A percentile compares a stretch with the other conserved stretches of the same genome.
These are phyloP conservation scores for Lerista edwardsae DNA, from an alignment of 2,797 vertebrate genomes.

Conservation along the genomic window DNA sequence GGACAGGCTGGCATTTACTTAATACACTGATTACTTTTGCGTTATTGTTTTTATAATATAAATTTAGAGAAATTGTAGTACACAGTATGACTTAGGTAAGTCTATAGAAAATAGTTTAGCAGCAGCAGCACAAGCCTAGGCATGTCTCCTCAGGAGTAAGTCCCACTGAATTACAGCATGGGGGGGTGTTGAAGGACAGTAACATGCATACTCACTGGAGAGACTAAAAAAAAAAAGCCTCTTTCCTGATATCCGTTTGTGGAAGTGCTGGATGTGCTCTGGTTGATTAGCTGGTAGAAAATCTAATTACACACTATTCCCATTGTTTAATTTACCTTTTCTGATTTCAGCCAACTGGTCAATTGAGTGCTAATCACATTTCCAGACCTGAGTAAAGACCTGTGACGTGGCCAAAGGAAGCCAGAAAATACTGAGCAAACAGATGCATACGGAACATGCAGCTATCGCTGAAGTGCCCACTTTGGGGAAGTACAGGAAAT, in stretches of 20 bases:
- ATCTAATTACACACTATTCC: constrained; percentile 63
- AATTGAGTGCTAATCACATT: constrained; percentile 65
- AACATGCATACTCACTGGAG: neutral
- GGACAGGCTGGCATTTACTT: too few species aligned
- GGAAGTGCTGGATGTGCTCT: constrained; percentile 47
- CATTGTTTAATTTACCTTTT: constrained; percentile 68
- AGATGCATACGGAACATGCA: neutral
- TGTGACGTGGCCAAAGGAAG: constrained; percentile 39
- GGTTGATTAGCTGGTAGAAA: constrained; percentile 66
- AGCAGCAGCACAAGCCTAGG: too few species aligned
- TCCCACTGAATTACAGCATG: neutral
- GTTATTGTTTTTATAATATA: too few species aligned
- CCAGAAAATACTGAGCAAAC: constrained; percentile 24
- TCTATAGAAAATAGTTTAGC: too few species aligned
- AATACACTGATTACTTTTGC: too few species aligned
- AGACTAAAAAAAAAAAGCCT: neutral
- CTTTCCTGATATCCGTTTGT: constrained; percentile 50
- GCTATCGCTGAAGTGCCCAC: neutral
- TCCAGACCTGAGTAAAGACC: constrained; percentile 51
- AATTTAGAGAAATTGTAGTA: too few species aligned
- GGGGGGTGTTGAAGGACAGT: neutral
- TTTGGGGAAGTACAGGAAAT: neutral
- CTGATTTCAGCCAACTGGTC: constrained; percentile 64
- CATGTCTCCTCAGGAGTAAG: too few species aligned
- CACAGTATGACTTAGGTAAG: too few species aligned